Percentiles rank a stretch among this genome's conserved stretches.
phyloP scores from a whole-genome alignment of 2,797 vertebrate genomes.

The Lutjanus campechanus region DNA sequence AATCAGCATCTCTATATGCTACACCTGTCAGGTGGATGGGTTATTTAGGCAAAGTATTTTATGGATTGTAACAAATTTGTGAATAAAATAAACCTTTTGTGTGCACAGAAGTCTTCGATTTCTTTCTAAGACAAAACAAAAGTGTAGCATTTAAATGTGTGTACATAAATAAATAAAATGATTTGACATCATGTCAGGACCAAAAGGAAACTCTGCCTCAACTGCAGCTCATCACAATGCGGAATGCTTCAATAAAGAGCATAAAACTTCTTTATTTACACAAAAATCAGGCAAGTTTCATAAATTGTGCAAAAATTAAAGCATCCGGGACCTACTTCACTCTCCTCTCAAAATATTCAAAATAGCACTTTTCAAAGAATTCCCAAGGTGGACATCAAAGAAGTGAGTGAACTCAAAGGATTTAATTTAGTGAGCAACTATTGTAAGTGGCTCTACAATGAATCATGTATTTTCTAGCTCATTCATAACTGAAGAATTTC shows the following conservation, averaged over 20 bases:
- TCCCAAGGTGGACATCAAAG: constrained; percentile 40
- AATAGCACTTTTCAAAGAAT: constrained; percentile 33
- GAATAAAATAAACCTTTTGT: no score
- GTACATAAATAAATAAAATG: neutral
- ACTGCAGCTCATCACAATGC: no score
- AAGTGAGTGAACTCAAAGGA: constrained; percentile 26
- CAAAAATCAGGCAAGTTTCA: neutral
- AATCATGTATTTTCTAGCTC: constrained; percentile 46
- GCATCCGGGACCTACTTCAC: constrained; percentile 2
- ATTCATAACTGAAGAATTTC: constrained; percentile 36
- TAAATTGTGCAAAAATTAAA: constrained; percentile 6
- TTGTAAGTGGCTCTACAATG: constrained; percentile 29
- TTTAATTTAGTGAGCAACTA: constrained; percentile 38
- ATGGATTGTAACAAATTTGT: no score
- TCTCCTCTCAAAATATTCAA: constrained; percentile 23
- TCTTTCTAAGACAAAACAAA: no score
- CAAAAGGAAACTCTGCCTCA: neutral
- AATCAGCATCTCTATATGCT: no score
- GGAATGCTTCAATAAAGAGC: neutral
- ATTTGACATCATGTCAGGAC: neutral
- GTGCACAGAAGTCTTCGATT: no score
- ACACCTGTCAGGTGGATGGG: no score
- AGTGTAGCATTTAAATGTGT: no score
- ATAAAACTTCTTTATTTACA: neutral
- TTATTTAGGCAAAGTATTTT: no score